Percentiles rank a stretch among this genome's conserved stretches.
Conservation (phyloP, 2,888 invertebrate genomes). For the Oxyteleia sp. region DNA sequence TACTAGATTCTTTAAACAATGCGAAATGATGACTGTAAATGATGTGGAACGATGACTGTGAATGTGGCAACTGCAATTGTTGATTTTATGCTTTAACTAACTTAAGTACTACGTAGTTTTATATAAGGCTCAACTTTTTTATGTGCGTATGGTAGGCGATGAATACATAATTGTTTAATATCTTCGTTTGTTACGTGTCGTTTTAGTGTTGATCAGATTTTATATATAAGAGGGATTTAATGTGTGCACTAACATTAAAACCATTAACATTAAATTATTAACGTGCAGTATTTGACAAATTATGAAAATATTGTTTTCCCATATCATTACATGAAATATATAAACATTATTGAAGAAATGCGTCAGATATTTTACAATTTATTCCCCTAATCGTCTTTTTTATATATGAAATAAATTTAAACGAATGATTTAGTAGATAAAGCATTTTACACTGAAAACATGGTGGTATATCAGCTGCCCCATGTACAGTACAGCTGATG, state of each 20-base stretch:
- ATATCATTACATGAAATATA: slow-evolving; percentile 65
- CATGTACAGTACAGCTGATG: too few relatives aligned
- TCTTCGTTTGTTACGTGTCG: slow-evolving; percentile 34
- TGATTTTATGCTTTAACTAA: slow-evolving; percentile 27
- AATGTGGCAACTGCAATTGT: slow-evolving; percentile 13
- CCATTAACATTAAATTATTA: slow-evolving; percentile 40
- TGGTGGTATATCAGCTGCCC: too few relatives aligned
- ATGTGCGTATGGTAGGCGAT: slow-evolving; percentile 2
- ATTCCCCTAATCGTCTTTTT: too few relatives aligned
- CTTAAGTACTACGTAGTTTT: slow-evolving; percentile 40
- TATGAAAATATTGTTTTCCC: slow-evolving; percentile 57
- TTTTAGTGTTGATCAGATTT: slow-evolving; percentile 50
- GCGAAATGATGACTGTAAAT: slow-evolving; percentile 43
- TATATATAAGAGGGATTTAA: slow-evolving; percentile 43
- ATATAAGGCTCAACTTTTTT: slow-evolving; percentile 49
- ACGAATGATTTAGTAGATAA: too few relatives aligned
- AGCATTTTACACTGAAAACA: too few relatives aligned
- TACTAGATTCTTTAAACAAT: slow-evolving; percentile 21
- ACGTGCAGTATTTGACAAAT: slow-evolving; percentile 44
- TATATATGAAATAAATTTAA: too few relatives aligned
- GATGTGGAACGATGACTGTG: slow-evolving; percentile 16
- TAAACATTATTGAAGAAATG: slow-evolving; percentile 54
- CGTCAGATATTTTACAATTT: too few relatives aligned
- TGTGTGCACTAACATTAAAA: slow-evolving; percentile 45
- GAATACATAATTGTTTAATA: slow-evolving; percentile 17